Percentiles rank a stretch among this genome's conserved stretches.
Evolutionary conservation across 1,140 invertebrate genomes (phyloP).

Genomic region (Cotesia chilonis): DNA sequence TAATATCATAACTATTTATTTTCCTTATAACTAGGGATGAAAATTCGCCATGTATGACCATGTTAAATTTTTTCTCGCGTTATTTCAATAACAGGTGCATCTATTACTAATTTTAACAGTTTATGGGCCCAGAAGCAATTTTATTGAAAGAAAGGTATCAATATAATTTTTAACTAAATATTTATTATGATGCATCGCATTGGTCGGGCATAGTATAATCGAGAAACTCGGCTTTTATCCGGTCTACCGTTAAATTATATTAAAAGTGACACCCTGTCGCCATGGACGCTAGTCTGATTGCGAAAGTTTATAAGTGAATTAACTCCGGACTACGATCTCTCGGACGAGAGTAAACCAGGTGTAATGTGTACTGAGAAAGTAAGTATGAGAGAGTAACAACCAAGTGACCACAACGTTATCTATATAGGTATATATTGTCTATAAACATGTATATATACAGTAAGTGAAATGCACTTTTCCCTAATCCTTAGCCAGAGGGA

Average conservation of each 20-base stretch:
- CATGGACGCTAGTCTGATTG: conserved; percentile 46
- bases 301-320: conserved; percentile 53
- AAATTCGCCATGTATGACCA: no score
- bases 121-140: background rate
- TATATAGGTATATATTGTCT: no score
- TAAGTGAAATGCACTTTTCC: conserved; percentile 16
- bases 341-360: background rate
- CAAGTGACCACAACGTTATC: background rate
- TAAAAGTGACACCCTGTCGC: conserved; percentile 47
- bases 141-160: background rate
- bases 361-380: background rate
- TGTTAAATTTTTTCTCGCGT: no score
- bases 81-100: no score
- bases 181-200: no score
- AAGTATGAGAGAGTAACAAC: background rate
- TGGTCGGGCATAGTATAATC: no score
- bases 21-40: no score
- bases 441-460: no score
- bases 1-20: no score
- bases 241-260: conserved; percentile 44
- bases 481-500: conserved; percentile 9
- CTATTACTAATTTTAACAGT: no score
- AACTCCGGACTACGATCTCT: conserved; percentile 32
- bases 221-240: background rate
- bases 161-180: no score